Evolutionary conservation across 2,888 invertebrate genomes (phyloP).

Genomic region (Nymphalis urticae): DNA sequence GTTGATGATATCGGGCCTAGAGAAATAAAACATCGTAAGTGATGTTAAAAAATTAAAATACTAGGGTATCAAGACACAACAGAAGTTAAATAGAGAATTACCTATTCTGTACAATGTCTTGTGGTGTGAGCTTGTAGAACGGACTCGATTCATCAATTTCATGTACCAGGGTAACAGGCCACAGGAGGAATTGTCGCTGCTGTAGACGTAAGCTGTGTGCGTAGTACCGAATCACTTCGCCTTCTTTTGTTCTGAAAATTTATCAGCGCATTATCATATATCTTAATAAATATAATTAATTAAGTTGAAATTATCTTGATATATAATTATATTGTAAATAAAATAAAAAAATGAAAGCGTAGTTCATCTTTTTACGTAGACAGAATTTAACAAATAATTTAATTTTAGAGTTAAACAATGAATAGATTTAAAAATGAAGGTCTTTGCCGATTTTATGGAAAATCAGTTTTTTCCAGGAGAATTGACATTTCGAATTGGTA

Average conservation of each 20-base stretch:
- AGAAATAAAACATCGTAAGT: too few relatives aligned
- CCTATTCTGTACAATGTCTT: constrained; percentile 84
- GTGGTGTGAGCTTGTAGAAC: constrained; percentile 87
- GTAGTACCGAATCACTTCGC: constrained; percentile 69
- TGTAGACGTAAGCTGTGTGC: constrained; percentile 58
- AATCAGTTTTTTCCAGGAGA: too few relatives aligned
- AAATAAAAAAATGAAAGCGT: too few relatives aligned
- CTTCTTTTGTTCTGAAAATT: constrained; percentile 66
- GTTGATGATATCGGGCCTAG: too few relatives aligned
- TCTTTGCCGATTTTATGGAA: too few relatives aligned
- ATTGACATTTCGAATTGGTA: too few relatives aligned
- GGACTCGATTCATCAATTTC: constrained; percentile 89
- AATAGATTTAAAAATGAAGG: too few relatives aligned
- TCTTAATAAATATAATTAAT: not conserved
- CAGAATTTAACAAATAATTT: too few relatives aligned
- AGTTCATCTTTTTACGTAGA: too few relatives aligned
- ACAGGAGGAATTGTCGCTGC: constrained; percentile 83
- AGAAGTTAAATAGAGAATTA: constrained; percentile 34
- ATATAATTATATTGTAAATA: not conserved
- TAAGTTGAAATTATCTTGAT: not conserved
- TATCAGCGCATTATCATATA: not conserved
- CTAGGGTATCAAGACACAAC: not conserved
- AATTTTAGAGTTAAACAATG: too few relatives aligned
- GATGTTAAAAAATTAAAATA: not conserved
- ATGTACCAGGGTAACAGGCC: constrained; percentile 94